Base-by-base conservation (phyloP, 2,797 vertebrate species). In the Cirrhinus molitorella region DNA sequence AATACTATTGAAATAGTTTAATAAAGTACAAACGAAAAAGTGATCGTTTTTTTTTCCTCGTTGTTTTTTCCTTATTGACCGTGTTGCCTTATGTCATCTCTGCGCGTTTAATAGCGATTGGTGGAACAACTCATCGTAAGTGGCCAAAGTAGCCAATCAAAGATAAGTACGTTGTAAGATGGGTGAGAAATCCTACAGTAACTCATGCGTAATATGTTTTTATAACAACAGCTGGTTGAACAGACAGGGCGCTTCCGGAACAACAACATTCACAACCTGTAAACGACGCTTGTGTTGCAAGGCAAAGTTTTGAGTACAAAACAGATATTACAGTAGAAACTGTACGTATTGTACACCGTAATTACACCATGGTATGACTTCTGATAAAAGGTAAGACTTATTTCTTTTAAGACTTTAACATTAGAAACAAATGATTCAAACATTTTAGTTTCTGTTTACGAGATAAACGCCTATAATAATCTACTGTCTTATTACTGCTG, bases 321-420 rank as follows among this genome's bases (percentile, higher is more conserved):
- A 76, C 11, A 21, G 57, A 34, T 51, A n/a, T n/a, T n/a, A 34
- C 51, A 2, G 14, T 40, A 16, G 2, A 70, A 81, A 28, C 28
- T 43, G 43, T 23, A 40, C 31, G 2, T 51, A n/a, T 5, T 34
- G 8, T 86, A 53, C 74, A 67, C 1, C 71, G 94, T 95, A 94
- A 94, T 95, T 86, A 53, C 74, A 67, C 1, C 71, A 95, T 95
- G 94, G 95, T 95, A 0, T 95, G 95, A 95, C 90, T 95, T 81
- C 25, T 95, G 16, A 93, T 95, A 14, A 94, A 94, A 91, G 94
- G 94, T 95, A 90, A 28, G 85, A 49, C 34, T 4, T 11, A 11
- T 16, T 70, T 72, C 1, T 49, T 55, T 19, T 43, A 74, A 5
- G 3, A 9, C 0, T 17, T 28, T 25, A 66, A 65, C 28, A 73